phyloP scores from a whole-genome alignment of 2,888 invertebrate species.

The Drosophila paramelanica region DNA sequence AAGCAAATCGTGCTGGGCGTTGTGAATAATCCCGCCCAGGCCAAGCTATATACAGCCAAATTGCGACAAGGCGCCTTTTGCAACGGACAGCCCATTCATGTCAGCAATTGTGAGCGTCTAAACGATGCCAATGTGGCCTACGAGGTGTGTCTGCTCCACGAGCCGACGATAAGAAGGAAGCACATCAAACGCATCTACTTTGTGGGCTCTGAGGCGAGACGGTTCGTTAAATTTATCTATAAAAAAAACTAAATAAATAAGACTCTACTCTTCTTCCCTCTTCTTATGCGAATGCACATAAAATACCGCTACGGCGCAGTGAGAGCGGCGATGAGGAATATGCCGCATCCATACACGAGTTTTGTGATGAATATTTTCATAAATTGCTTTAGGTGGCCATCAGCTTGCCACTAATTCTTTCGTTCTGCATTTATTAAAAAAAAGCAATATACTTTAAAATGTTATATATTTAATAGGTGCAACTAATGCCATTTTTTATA shows the following conservation, averaged over 20 bases:
- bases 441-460: conserved; percentile 25
- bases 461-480: conserved; percentile 4
- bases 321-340: conserved; percentile 82
- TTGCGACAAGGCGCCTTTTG: conserved; percentile 90
- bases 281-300: conserved; percentile 78
- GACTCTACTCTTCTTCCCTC: background rate
- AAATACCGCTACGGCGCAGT: conserved; percentile 74
- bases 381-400: conserved; percentile 62
- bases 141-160: conserved; percentile 83
- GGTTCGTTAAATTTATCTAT: conserved; percentile 66
- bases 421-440: conserved; percentile 23
- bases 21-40: conserved; percentile 90
- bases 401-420: conserved; percentile 26
- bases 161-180: conserved; percentile 77
- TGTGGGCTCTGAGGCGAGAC: conserved; percentile 81
- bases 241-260: background rate
- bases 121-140: conserved; percentile 83
- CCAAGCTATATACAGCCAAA: conserved; percentile 90
- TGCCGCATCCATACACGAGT: conserved; percentile 71
- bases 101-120: conserved; percentile 84
- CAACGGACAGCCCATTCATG: conserved; percentile 88
- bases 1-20: conserved; percentile 89
- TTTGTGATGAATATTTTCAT: conserved; percentile 82
- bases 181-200: conserved; percentile 83
- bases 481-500: background rate